Conservation (phyloP, 1,140 invertebrate species). For the Drosophila dunni region DNA sequence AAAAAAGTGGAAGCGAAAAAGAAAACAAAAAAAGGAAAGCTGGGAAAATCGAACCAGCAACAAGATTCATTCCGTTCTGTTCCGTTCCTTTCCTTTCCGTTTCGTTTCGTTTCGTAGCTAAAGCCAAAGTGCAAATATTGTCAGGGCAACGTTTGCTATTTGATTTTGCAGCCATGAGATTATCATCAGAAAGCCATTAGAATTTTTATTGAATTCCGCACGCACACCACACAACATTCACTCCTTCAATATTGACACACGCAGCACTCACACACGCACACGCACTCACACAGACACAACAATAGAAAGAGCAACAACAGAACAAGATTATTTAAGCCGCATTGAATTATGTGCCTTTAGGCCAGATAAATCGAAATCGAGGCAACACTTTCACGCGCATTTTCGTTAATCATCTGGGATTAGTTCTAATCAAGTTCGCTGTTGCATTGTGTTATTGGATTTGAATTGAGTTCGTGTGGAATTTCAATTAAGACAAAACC, state of each 20-base stretch:
- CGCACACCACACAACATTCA: conserved; percentile 55
- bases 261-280: conserved; percentile 36
- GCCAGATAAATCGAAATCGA: conserved; percentile 41
- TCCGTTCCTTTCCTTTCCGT: conserved; percentile 7
- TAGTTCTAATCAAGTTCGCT: conserved; percentile 74
- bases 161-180: conserved; percentile 80
- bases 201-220: conserved; percentile 83
- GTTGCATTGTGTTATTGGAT: conserved; percentile 72
- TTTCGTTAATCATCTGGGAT: conserved; percentile 81
- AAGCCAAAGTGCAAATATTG: conserved; percentile 76
- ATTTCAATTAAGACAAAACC: conserved; percentile 72
- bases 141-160: conserved; percentile 65
- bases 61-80: conserved; percentile 18
- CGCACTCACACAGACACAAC: conserved; percentile 16
- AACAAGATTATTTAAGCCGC: conserved; percentile 45
- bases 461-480: conserved; percentile 71
- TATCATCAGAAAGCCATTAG: conserved; percentile 83
- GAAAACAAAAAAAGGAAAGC: conserved; percentile 11
- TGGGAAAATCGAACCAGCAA: conserved; percentile 45
- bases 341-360: conserved; percentile 69
- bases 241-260: conserved; percentile 38
- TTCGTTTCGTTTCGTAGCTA: conserved; percentile 10
- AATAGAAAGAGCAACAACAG: background rate
- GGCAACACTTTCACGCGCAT: conserved; percentile 79
- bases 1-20: background rate